phyloP scores from a whole-genome alignment of 2,888 invertebrate genomes.

The Hipparchia semele region DNA sequence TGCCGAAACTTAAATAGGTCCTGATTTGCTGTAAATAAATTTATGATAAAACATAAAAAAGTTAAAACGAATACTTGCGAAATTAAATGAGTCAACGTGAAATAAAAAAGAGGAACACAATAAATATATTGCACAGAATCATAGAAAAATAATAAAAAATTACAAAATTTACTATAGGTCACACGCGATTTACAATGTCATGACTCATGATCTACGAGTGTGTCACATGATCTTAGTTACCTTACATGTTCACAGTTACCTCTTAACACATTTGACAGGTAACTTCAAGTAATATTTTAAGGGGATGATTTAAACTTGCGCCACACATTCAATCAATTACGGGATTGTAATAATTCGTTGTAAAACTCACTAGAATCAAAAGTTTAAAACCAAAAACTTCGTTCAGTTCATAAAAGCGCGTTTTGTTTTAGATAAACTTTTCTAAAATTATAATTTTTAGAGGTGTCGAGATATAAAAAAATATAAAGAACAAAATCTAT shows the following conservation, averaged over 20 bases:
- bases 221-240: neutral
- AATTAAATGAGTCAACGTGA: neutral
- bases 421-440: neutral
- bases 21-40: neutral
- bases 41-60: no score
- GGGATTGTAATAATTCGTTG: slow-evolving; percentile 68
- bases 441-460: neutral
- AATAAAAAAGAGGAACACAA: neutral
- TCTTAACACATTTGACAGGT: neutral
- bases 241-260: no score
- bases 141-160: neutral
- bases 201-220: neutral
- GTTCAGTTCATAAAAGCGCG: neutral
- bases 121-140: neutral
- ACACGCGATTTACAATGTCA: neutral
- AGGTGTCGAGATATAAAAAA: no score
- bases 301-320: slow-evolving; percentile 48
- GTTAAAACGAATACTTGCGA: neutral
- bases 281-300: neutral
- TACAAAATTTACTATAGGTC: neutral
- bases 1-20: neutral
- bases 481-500: neutral
- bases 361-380: slow-evolving; percentile 48
- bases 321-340: slow-evolving; percentile 42
- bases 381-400: neutral